Conservation (phyloP, 2,113 vertebrate genomes). For the Suricata suricatta region DNA sequence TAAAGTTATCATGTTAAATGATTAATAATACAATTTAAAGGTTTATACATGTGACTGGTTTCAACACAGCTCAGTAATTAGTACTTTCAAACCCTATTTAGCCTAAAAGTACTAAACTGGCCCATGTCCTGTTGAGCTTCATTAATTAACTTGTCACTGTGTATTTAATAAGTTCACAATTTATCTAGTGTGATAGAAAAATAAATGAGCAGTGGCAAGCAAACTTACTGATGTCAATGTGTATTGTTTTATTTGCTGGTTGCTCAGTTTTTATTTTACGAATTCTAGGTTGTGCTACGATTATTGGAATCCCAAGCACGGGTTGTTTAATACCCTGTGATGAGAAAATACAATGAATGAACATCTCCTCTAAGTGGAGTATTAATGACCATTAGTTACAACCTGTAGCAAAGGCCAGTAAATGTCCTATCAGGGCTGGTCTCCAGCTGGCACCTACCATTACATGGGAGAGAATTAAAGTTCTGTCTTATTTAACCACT, state of each 20-base stretch:
- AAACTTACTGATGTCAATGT: not conserved
- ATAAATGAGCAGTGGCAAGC: conserved; percentile 28
- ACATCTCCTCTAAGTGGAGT: not conserved
- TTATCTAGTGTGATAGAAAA: conserved; percentile 54
- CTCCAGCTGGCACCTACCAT: not conserved
- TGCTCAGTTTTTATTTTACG: not conserved
- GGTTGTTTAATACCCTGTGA: not conserved
- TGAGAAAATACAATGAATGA: not conserved
- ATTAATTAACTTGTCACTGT: conserved; percentile 62
- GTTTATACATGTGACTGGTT: conserved; percentile 54
- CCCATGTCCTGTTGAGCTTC: conserved; percentile 28
- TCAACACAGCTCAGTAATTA: conserved; percentile 62
- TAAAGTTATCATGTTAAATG: conserved; percentile 48
- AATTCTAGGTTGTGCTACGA: not conserved
- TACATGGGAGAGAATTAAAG: not conserved
- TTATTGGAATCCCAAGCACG: not conserved
- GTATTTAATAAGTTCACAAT: conserved; percentile 65
- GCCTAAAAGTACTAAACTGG: conserved; percentile 61
- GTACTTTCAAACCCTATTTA: conserved; percentile 50
- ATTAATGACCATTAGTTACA: not conserved
- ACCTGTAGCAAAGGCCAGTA: not conserved
- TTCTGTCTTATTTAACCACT: not conserved
- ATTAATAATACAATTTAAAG: conserved; percentile 48
- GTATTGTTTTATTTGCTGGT: not conserved
- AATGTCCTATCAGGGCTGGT: not conserved